A percentile compares a stretch with the other conserved stretches of the same genome.
Conservation (phyloP, 2,797 vertebrate genomes). For the Hydrolagus colliei region DNA sequence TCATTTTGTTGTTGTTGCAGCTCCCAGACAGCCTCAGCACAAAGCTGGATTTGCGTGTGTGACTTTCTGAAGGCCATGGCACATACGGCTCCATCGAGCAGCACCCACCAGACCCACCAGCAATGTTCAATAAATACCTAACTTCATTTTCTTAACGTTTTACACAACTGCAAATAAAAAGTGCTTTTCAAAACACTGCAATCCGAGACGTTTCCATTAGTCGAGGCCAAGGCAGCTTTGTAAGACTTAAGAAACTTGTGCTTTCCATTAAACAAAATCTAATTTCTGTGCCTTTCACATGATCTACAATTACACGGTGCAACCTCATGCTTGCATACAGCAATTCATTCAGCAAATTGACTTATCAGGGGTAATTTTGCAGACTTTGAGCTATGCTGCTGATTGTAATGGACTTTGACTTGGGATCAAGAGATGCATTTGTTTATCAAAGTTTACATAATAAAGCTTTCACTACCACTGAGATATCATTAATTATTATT, state of each 20-base stretch:
- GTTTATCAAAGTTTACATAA: constrained; percentile 6
- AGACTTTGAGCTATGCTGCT: not conserved
- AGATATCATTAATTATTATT: not conserved
- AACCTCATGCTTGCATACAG: not conserved
- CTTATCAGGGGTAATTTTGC: constrained; percentile 1
- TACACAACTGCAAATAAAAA: no score
- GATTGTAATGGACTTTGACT: not conserved
- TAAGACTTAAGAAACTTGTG: not conserved
- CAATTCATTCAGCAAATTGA: not conserved
- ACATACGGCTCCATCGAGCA: no score
- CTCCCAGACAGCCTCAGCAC: no score
- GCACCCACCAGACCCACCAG: no score
- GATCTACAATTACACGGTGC: not conserved
- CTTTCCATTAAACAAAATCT: constrained; percentile 5
- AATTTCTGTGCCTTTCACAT: not conserved
- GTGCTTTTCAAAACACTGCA: no score
- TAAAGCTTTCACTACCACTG: not conserved
- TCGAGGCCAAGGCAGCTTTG: no score
- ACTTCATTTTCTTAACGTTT: no score
- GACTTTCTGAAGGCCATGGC: no score
- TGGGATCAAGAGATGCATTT: not conserved
- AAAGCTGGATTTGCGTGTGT: no score
- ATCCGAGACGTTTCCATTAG: no score
- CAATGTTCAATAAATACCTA: no score
- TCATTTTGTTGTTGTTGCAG: no score